Conservation (phyloP, 1,140 invertebrate genomes). For the Eufriesea mexicana region DNA sequence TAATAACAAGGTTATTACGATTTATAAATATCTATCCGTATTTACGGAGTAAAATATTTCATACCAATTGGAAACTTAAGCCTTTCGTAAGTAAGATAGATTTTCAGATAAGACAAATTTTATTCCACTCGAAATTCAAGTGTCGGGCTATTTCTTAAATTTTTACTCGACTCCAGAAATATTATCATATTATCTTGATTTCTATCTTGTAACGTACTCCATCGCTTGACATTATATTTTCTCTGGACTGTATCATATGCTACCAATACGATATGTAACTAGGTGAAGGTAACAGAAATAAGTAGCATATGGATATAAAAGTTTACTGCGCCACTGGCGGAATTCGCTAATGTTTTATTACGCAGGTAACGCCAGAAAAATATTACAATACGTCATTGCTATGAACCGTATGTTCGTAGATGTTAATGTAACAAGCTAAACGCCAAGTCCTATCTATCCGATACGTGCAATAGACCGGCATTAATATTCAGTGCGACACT, state of each 20-base stretch:
- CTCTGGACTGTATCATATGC: background rate
- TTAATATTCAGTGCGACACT: constrained; percentile 22
- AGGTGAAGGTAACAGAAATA: background rate
- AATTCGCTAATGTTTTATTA: background rate
- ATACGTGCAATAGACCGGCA: background rate
- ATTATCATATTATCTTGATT: background rate
- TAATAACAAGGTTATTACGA: background rate
- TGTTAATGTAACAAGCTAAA: background rate
- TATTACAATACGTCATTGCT: background rate
- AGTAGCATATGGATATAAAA: background rate
- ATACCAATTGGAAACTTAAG: too few species aligned
- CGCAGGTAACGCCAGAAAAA: too few species aligned
- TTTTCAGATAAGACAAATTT: background rate
- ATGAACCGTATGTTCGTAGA: background rate
- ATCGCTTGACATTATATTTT: background rate
- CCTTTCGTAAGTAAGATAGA: background rate
- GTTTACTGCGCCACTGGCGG: background rate
- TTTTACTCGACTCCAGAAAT: background rate
- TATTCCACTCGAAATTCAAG: background rate
- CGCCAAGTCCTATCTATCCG: constrained; percentile 9
- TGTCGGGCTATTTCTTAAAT: background rate
- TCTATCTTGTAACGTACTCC: background rate
- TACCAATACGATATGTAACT: background rate
- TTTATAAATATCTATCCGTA: background rate
- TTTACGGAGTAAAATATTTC: too few species aligned